phyloP scores from a whole-genome alignment of 1,140 invertebrate genomes.

The Saccostrea cuccullata region DNA sequence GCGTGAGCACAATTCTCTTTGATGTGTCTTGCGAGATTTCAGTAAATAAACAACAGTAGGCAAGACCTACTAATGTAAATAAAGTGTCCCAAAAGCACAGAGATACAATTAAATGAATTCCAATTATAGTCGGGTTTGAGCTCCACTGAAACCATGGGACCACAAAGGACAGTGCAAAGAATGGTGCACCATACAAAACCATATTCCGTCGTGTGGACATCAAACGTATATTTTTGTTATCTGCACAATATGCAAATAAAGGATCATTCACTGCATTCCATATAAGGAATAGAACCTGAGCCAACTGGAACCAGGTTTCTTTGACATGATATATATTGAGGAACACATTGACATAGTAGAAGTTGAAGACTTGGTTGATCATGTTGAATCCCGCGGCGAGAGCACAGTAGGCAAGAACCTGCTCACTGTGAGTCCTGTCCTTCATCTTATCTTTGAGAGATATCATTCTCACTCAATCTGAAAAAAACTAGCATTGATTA shows the following conservation, averaged over 20 bases:
- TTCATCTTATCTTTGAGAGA: neutral
- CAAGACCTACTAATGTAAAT: conserved; percentile 78
- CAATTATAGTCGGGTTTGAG: conserved; percentile 48
- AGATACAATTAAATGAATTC: conserved; percentile 77
- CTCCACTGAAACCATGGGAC: conserved; percentile 79
- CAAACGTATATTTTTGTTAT: conserved; percentile 69
- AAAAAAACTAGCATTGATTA: neutral
- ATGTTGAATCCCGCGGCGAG: conserved; percentile 63
- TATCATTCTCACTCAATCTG: neutral
- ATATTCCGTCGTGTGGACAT: conserved; percentile 74
- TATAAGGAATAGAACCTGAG: conserved; percentile 78
- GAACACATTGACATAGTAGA: conserved; percentile 78
- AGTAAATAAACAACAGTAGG: conserved; percentile 77
- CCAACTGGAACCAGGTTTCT: conserved; percentile 78
- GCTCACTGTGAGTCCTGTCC: neutral
- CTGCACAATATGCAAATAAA: conserved; percentile 78
- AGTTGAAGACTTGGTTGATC: conserved; percentile 66
- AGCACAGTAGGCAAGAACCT: conserved; percentile 63
- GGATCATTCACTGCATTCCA: conserved; percentile 81
- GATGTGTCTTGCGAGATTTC: conserved; percentile 75
- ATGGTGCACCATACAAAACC: conserved; percentile 77
- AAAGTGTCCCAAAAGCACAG: conserved; percentile 79
- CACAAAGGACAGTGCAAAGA: conserved; percentile 77
- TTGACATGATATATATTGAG: conserved; percentile 78
- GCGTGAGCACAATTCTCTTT: conserved; percentile 73